Conservation (phyloP, 1,140 invertebrate species). For the Euwallacea fornicatus region DNA sequence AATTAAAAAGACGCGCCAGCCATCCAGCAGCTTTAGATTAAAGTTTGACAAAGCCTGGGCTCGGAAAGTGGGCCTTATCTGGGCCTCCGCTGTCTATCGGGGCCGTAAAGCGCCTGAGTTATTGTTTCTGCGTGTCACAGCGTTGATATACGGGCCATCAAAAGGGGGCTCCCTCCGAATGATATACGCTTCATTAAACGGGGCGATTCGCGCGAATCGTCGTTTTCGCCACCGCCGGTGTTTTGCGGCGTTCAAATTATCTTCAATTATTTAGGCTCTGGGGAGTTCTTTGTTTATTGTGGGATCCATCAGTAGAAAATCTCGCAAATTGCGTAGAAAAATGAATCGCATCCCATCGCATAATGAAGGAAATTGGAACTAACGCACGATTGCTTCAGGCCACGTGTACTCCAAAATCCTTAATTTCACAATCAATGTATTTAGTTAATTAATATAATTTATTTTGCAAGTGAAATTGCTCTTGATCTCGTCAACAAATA, state of each 20-base stretch:
- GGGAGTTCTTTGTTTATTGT: not conserved
- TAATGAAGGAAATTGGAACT: too few species aligned
- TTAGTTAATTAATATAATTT: too few species aligned
- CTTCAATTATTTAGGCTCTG: constrained; percentile 25
- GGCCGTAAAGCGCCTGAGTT: constrained; percentile 54
- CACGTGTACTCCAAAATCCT: too few species aligned
- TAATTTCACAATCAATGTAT: too few species aligned
- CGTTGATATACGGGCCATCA: constrained; percentile 53
- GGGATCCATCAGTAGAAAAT: too few species aligned
- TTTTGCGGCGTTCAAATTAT: constrained; percentile 20
- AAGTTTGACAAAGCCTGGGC: constrained; percentile 35
- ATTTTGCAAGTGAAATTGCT: too few species aligned
- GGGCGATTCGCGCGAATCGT: constrained; percentile 34
- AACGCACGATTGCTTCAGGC: too few species aligned
- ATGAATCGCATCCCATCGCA: too few species aligned
- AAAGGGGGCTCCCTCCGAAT: constrained; percentile 39
- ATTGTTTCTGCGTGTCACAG: constrained; percentile 53
- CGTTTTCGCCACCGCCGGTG: constrained; percentile 15
- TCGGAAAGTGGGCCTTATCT: constrained; percentile 39
- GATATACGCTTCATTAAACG: constrained; percentile 49
- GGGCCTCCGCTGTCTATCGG: constrained; percentile 52
- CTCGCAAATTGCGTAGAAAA: too few species aligned
- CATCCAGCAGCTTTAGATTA: constrained; percentile 35
- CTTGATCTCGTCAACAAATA: too few species aligned
- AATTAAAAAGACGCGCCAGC: constrained; percentile 32